Evolutionary conservation across 2,888 invertebrate genomes (phyloP).

Genomic region (Polylopha cassiicola): DNA sequence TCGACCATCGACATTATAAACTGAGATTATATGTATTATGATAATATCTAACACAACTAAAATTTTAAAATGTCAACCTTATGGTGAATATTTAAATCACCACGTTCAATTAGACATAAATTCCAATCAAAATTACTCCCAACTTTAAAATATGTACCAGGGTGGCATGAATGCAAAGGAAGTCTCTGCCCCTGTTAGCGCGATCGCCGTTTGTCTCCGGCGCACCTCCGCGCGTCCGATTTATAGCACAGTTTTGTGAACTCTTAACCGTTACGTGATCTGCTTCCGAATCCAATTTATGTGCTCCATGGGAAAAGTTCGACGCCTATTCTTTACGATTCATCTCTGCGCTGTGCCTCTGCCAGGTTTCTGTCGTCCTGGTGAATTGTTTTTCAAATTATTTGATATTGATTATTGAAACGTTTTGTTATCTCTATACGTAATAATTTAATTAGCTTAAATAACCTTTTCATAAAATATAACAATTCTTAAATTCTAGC

Average conservation of each 20-base stretch:
- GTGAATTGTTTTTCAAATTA: conserved; percentile 34
- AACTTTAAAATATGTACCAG: conserved; percentile 12
- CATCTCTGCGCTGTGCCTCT: conserved; percentile 51
- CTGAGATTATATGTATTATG: no score
- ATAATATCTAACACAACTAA: no score
- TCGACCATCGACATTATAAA: neutral
- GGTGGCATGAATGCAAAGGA: conserved; percentile 12
- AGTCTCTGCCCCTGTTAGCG: conserved; percentile 35
- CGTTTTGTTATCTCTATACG: no score
- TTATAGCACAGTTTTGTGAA: conserved; percentile 77
- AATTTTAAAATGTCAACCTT: no score
- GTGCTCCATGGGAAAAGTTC: conserved; percentile 71
- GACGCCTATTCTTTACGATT: conserved; percentile 71
- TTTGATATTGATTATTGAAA: neutral
- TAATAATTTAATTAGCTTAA: no score
- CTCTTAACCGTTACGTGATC: conserved; percentile 77
- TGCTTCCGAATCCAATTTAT: conserved; percentile 77
- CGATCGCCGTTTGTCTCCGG: conserved; percentile 73
- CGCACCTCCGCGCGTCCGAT: conserved; percentile 75
- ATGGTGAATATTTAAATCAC: no score
- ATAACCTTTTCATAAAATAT: no score
- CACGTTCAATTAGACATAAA: neutral
- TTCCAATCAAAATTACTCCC: no score
- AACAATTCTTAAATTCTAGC: no score
- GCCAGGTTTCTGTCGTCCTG: conserved; percentile 36